Base-by-base conservation (phyloP, 1,140 invertebrate species). In the Asbolus verrucosus region DNA sequence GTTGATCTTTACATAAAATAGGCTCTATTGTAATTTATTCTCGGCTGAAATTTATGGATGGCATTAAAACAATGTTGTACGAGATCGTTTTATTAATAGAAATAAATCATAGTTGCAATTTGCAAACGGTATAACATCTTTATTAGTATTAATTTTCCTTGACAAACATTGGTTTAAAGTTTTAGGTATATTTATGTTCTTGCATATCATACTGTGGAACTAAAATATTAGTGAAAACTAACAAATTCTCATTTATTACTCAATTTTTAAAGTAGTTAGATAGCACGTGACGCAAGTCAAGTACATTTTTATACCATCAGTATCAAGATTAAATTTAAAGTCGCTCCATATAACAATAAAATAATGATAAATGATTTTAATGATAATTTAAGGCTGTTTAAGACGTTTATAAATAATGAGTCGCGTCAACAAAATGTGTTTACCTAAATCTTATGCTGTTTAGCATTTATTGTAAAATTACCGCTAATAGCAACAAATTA, bases 391-490 rank as follows among this genome's bases (percentile, higher is more conserved):
- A 13, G 46, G 27, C 18, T 11, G 46, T 27, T 54, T 54, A 54
- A 54, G 46, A 54, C 19, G 46, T 27, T 27, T 54, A 27, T 54
- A 54, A 24, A 54, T 50, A 50, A 50, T 50, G 43, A 14, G 19
- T 11, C 46, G 46, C 46, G 46, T 54, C 43, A 21, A 50, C 46
- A 54, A 36, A n/a, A 2, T 54, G 1, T 54, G 46, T 54, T 54
- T 54, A 54, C 19, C 19, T 11, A 54, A 54, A 11, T 21, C 46
- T n/a, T 13, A 27, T 9, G 21, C 9, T 54, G 6, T 24, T 54
- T 54, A 54, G 46, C 46, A 54, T 54, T 31, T 54, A 54, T 21
- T 54, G 46, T 54, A 54, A 54, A 54, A 54, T 54, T 54, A 54
- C 24, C 18, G 24, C 21, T 54, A 54, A 54, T 11, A 54, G 46